Evolutionary conservation across 2,888 invertebrate genomes (phyloP).

Genomic region (Sesamia inferens): DNA sequence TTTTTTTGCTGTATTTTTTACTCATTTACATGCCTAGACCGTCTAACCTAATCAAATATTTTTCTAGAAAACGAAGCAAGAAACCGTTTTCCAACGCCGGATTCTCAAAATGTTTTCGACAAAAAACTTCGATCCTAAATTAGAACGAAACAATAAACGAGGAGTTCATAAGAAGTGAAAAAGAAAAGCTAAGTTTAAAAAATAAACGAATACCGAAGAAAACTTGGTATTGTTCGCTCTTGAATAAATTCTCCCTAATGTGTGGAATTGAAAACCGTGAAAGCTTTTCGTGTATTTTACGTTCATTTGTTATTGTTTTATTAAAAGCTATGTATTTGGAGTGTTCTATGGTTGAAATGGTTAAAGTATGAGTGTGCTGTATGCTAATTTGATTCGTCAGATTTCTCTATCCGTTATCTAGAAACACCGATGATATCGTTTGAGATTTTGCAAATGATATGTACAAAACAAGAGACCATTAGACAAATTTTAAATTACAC

Average conservation of each 20-base stretch:
- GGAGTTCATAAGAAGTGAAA: constrained; percentile 45
- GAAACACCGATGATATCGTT: background rate
- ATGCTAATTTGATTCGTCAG: background rate
- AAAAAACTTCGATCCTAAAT: constrained; percentile 36
- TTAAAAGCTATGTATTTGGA: constrained; percentile 28
- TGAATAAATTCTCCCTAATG: constrained; percentile 59
- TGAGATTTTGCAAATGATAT: background rate
- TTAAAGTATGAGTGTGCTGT: constrained; percentile 14
- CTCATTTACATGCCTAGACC: background rate
- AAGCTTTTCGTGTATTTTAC: constrained; percentile 53
- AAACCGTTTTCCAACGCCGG: background rate
- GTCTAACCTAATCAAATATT: background rate
- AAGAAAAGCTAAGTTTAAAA: constrained; percentile 52
- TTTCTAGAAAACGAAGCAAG: background rate
- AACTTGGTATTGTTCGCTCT: constrained; percentile 59
- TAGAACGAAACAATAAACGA: constrained; percentile 58
- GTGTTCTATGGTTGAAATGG: constrained; percentile 20
- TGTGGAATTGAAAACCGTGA: constrained; percentile 49
- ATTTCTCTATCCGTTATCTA: background rate
- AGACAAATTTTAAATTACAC: no score
- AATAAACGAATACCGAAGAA: constrained; percentile 58
- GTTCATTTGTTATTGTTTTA: constrained; percentile 47
- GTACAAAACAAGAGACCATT: background rate
- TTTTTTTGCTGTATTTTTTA: background rate
- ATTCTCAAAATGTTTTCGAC: constrained; percentile 29